phyloP scores from a whole-genome alignment of 2,888 invertebrate genomes.

The Pocota personata region DNA sequence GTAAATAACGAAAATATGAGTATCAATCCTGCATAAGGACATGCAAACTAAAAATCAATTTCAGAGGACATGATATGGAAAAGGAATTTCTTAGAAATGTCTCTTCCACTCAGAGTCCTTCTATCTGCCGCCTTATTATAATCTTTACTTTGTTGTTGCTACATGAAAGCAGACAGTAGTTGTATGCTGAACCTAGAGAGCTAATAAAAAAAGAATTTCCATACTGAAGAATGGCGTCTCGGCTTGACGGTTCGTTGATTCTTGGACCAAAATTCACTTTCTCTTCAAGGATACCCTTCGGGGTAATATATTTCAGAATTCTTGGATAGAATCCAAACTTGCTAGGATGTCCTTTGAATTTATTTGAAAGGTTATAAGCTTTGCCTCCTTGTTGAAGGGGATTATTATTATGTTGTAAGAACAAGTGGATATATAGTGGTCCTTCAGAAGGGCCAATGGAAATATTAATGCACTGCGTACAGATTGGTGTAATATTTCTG shows the following conservation, averaged over 20 bases:
- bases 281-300: slow-evolving; percentile 42
- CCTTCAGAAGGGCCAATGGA: slow-evolving; percentile 14
- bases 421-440: slow-evolving; percentile 39
- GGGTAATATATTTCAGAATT: slow-evolving; percentile 26
- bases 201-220: slow-evolving; percentile 64
- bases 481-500: background rate
- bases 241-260: slow-evolving; percentile 69
- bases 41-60: slow-evolving; percentile 72
- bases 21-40: slow-evolving; percentile 59
- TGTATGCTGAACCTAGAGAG: slow-evolving; percentile 20
- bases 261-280: slow-evolving; percentile 68
- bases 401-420: slow-evolving; percentile 66
- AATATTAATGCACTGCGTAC: background rate
- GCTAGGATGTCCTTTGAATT: slow-evolving; percentile 50
- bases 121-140: slow-evolving; percentile 32
- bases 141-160: slow-evolving; percentile 52
- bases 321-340: slow-evolving; percentile 60
- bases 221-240: slow-evolving; percentile 52
- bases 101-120: background rate
- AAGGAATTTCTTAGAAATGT: slow-evolving; percentile 48
- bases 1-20: slow-evolving; percentile 63
- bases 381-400: slow-evolving; percentile 37
- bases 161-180: slow-evolving; percentile 28
- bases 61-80: slow-evolving; percentile 62
- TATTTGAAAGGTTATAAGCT: slow-evolving; percentile 64